Percentiles rank a stretch among this genome's conserved stretches.
phyloP scores from a whole-genome alignment of 1,140 invertebrate genomes.

The Drosophila orena region DNA sequence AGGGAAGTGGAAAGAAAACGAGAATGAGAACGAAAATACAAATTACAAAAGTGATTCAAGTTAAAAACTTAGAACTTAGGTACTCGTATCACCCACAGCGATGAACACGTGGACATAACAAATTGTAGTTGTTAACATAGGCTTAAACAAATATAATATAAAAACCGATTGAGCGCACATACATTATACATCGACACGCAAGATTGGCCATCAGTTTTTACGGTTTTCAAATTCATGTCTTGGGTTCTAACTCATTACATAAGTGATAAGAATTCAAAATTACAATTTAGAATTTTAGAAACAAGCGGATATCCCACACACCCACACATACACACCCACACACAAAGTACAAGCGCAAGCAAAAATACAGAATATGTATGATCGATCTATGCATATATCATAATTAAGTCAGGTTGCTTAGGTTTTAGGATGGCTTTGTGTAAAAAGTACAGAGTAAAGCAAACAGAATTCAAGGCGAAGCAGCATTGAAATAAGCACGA shows the following conservation, averaged over 20 bases:
- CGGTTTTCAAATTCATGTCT: constrained; percentile 75
- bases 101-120: constrained; percentile 70
- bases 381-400: constrained; percentile 34
- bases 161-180: constrained; percentile 46
- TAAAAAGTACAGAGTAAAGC: constrained; percentile 39
- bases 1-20: constrained; percentile 19
- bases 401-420: constrained; percentile 57
- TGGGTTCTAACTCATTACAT: constrained; percentile 71
- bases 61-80: constrained; percentile 79
- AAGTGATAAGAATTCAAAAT: constrained; percentile 82
- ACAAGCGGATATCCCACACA: background rate
- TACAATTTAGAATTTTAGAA: constrained; percentile 42
- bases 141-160: constrained; percentile 34
- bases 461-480: constrained; percentile 55
- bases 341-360: constrained; percentile 66
- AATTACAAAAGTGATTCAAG: constrained; percentile 78
- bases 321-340: constrained; percentile 27
- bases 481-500: constrained; percentile 79
- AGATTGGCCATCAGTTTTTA: constrained; percentile 72
- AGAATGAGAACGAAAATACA: constrained; percentile 69
- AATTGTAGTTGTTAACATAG: constrained; percentile 75
- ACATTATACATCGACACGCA: constrained; percentile 31
- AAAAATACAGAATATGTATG: constrained; percentile 36
- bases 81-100: constrained; percentile 63
- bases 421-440: constrained; percentile 62